Base-by-base conservation (phyloP, 2,888 invertebrate species). In the Lasioglossum leucozonium region DNA sequence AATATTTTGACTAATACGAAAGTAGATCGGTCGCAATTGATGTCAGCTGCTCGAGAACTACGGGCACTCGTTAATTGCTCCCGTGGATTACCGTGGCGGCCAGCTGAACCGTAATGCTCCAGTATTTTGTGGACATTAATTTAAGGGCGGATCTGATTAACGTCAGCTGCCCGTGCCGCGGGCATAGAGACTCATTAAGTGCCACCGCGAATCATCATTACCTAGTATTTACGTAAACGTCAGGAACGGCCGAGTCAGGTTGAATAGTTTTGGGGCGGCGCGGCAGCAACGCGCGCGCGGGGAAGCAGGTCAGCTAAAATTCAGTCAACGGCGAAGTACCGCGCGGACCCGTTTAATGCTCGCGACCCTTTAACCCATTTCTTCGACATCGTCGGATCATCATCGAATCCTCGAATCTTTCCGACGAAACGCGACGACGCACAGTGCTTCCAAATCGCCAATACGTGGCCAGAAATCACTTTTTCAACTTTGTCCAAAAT, bases 131-230 rank as follows among this genome's bases (percentile, higher is more conserved):
- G 65, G 58, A 58, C 58, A 58, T 58, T 65, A 30, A 65, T 65
- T 65, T 65, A 30, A 65, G 65, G 65, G 30, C 65, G 30, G 65
- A 65, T 65, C 65, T 34, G 65, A 65, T 65, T 30, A 65, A 65
- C 30, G 65, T 30, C 30, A 65, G 65, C 65, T 65, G 65, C 65
- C 30, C 30, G 30, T 2, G 18, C 30, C 30, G 18, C 30, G 30
- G 16, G 62, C 51, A 51, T 51, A 51, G 51, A 51, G 22, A 22
- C 65, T 30, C 34, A 18, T 65, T 65, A 34, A 34, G 30, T 30
- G 34, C 22, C 51, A 8, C 18, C 65, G 30, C 65, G 65, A 65
- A 65, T 65, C 30, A 65, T 34, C 34, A 34, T 65, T 65, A 65
- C 16, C 65, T 58, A 65, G 65, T 65, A 30, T 65, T 65, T 65